These are phyloP conservation scores for Misgurnus mizolepis DNA, from an alignment of 2,113 vertebrate genomes.

Conservation along the genomic window DNA sequence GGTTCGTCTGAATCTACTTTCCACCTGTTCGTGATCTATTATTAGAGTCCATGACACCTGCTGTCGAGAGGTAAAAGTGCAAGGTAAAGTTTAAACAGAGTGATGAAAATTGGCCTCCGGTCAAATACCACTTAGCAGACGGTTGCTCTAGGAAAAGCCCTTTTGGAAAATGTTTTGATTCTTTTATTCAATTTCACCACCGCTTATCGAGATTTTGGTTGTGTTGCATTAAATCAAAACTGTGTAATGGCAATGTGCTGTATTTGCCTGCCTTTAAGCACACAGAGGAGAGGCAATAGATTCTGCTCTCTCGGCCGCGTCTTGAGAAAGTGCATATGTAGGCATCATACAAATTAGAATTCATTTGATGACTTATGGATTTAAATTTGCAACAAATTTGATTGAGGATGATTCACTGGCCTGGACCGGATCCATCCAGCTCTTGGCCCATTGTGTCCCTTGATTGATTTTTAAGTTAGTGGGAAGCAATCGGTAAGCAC, in stretches of 20 bases:
- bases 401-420: conserved; percentile 80
- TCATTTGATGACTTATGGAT: conserved; percentile 78
- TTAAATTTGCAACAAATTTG: conserved; percentile 81
- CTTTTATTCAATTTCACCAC: background rate
- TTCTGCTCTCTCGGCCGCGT: conserved; percentile 46
- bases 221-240: background rate
- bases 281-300: conserved; percentile 48
- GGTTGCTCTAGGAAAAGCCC: background rate
- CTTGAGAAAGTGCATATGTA: conserved; percentile 60
- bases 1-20: conserved; percentile 69
- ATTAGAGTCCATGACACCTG: conserved; percentile 73
- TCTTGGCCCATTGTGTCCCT: conserved; percentile 87
- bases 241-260: conserved; percentile 45
- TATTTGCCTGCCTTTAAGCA: conserved; percentile 53
- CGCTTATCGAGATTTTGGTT: background rate
- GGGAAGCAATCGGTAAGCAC: conserved; percentile 98
- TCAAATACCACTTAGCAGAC: conserved; percentile 51
- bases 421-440: conserved; percentile 87
- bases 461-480: conserved; percentile 99
- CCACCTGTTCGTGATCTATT: conserved; percentile 75
- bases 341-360: conserved; percentile 68
- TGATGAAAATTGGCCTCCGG: conserved; percentile 64
- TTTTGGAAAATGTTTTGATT: background rate
- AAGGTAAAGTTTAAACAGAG: conserved; percentile 65
- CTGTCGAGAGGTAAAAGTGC: conserved; percentile 73